Conservation (phyloP, 2,797 vertebrate species). For the Acestrorhynchus altus region DNA sequence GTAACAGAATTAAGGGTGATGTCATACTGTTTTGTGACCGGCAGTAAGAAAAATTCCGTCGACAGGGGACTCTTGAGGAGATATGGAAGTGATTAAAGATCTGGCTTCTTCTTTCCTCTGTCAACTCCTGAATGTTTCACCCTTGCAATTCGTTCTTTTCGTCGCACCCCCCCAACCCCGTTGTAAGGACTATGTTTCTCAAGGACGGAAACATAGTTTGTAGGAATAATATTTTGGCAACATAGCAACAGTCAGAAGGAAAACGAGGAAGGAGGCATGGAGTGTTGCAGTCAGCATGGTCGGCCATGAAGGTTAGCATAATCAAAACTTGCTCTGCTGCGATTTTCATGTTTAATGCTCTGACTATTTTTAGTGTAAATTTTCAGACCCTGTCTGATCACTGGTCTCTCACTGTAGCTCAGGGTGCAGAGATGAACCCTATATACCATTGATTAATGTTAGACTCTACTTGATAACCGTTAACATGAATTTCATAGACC, state of each 20-base stretch:
- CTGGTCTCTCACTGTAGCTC: background rate
- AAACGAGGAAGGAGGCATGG: conserved; percentile 43
- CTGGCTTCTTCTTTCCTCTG: conserved; percentile 54
- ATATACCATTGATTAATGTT: background rate
- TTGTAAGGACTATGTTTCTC: conserved; percentile 55
- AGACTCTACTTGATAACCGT: no score
- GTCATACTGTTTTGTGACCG: conserved; percentile 56
- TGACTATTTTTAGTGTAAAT: conserved; percentile 20
- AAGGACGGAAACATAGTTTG: conserved; percentile 60
- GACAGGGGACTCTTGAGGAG: conserved; percentile 37
- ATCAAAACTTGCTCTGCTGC: conserved; percentile 14
- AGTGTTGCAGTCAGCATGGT: conserved; percentile 37
- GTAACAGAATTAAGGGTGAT: conserved; percentile 55
- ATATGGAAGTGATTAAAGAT: conserved; percentile 63
- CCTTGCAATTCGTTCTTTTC: conserved; percentile 29
- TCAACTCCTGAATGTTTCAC: conserved; percentile 57
- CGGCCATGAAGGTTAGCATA: conserved; percentile 31
- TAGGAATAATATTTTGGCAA: conserved; percentile 60
- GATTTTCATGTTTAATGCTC: conserved; percentile 10
- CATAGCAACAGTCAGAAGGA: conserved; percentile 49
- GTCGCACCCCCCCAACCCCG: background rate
- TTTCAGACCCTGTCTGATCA: conserved; percentile 33
- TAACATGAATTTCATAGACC: no score
- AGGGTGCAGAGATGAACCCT: no score
- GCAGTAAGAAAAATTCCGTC: conserved; percentile 50